phyloP scores from a whole-genome alignment of 2,888 invertebrate species.

The Itoplectis maculator region DNA sequence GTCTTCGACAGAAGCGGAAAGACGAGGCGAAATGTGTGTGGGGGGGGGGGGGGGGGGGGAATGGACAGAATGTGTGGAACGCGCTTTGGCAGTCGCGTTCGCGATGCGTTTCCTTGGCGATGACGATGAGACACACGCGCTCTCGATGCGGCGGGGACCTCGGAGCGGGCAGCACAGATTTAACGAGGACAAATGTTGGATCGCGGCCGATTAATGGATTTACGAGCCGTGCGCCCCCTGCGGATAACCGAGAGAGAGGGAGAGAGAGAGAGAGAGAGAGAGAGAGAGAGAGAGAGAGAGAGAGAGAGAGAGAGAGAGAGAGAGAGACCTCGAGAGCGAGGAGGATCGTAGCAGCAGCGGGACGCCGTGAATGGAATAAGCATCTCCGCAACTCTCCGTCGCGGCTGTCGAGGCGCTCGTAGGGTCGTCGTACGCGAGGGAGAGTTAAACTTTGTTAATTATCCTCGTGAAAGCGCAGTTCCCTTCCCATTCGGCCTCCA shows the following conservation, averaged over 20 bases:
- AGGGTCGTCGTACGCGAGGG: slow-evolving; percentile 69
- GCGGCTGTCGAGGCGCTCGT: too few relatives aligned
- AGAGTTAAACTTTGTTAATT: slow-evolving; percentile 71
- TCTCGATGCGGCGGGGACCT: not conserved
- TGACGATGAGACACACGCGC: slow-evolving; percentile 1
- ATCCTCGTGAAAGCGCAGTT: slow-evolving; percentile 64
- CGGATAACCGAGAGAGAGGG: slow-evolving; percentile 27
- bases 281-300: slow-evolving; percentile 25
- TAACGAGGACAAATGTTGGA: slow-evolving; percentile 69
- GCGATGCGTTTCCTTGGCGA: not conserved
- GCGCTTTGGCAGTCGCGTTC: not conserved
- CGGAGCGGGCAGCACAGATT: slow-evolving; percentile 56
- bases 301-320: slow-evolving; percentile 27
- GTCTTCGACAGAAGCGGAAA: too few relatives aligned
- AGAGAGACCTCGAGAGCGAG: too few relatives aligned
- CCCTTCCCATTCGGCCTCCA: slow-evolving; percentile 32
- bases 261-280: slow-evolving; percentile 29
- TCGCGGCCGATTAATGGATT: slow-evolving; percentile 70
- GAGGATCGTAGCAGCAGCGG: slow-evolving; percentile 39
- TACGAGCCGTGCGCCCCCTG: slow-evolving; percentile 62
- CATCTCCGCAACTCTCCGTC: slow-evolving; percentile 33
- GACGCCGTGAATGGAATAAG: slow-evolving; percentile 70
- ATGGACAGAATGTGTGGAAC: not conserved
- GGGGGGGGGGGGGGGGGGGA: too few relatives aligned
- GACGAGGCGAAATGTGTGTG: too few relatives aligned